Base-by-base conservation (phyloP, 2,113 vertebrate species). In the Scatophagus argus region DNA sequence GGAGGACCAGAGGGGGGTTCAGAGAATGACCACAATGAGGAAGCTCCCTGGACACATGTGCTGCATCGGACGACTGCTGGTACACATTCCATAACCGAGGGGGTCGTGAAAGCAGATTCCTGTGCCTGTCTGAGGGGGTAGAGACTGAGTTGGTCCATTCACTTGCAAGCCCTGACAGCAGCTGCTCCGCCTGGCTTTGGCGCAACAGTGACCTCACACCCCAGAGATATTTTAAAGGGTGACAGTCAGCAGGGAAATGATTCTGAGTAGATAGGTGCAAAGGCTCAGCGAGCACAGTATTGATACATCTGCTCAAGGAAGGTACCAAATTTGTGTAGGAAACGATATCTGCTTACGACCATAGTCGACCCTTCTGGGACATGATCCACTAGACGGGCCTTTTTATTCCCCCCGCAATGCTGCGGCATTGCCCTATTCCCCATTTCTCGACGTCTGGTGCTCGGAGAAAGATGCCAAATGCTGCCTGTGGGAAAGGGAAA, bases 211-310 rank as follows among this genome's bases (percentile, higher is more conserved):
- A 96, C 95, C 95, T 95, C 93, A 93, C 91, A 85, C 77, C 89
- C 94, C 90, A 89, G 93, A 86, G 93, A 94, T 95, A 94, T 92
- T 96, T 97, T 97, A 94, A 96, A 97, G 96, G 94, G 95, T 94
- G 93, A 93, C 95, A 93, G 95, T 95, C 94, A 95, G 94, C 94
- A 94, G 94, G 87, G 94, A 94, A 93, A 93, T 89, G 91, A 93
- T 93, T 95, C 23, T 77, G 62, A 81, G 63, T 77, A 68, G 76
- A 92, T 92, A 70, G 82, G 78, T 77, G 77, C 54, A 81, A 81
- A 39, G 78, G 92, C 68, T 75, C 23, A 79, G 88, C 74, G 88
- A 89, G 92, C 90, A 90, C 90, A 88, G 92, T 34, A 77, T 69
- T 47, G 91, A 93, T 92, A 94, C 90, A 90, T 91, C 91, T 23